Conservation (phyloP, 53 echinoderm and acorn worm genomes). For the Echinarachnius parma region DNA sequence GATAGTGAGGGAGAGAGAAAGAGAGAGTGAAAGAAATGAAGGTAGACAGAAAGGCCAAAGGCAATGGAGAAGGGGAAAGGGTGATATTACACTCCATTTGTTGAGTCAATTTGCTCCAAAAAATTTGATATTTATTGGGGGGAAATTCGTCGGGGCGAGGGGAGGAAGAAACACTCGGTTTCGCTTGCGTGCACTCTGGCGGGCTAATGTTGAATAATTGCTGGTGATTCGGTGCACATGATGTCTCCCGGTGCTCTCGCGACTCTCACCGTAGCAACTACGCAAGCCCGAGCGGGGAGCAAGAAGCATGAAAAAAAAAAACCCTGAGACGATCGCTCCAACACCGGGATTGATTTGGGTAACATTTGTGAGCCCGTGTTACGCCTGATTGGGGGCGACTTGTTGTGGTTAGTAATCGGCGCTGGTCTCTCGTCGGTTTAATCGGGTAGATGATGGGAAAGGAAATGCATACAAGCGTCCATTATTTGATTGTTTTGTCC, state of each 20-base stretch:
- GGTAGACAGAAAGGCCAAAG: background rate
- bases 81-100: slow-evolving; percentile 35
- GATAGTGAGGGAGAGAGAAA: too few relatives aligned
- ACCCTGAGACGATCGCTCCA: too few relatives aligned
- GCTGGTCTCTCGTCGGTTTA: slow-evolving; percentile 23
- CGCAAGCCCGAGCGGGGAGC: slow-evolving; percentile 3
- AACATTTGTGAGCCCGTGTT: slow-evolving; percentile 36
- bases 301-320: too few relatives aligned
- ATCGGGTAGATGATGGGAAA: slow-evolving; percentile 33
- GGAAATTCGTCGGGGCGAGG: slow-evolving; percentile 8
- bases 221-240: slow-evolving; percentile 23
- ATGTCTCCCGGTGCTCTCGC: background rate
- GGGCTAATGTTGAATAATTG: slow-evolving; percentile 51
- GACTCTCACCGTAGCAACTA: slow-evolving; percentile 7
- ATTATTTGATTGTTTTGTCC: slow-evolving; percentile 50
- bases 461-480: slow-evolving; percentile 43
- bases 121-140: slow-evolving; percentile 51
- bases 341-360: slow-evolving; percentile 46
- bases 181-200: slow-evolving; percentile 38
- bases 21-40: slow-evolving; percentile 7
- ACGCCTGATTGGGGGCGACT: slow-evolving; percentile 40
- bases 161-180: slow-evolving; percentile 19
- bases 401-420: slow-evolving; percentile 34
- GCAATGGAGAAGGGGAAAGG: slow-evolving; percentile 3
- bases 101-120: slow-evolving; percentile 45